Percentiles rank a stretch among this genome's conserved stretches.
Conservation (phyloP, 2,797 vertebrate genomes). For the Sparidentex hasta region DNA sequence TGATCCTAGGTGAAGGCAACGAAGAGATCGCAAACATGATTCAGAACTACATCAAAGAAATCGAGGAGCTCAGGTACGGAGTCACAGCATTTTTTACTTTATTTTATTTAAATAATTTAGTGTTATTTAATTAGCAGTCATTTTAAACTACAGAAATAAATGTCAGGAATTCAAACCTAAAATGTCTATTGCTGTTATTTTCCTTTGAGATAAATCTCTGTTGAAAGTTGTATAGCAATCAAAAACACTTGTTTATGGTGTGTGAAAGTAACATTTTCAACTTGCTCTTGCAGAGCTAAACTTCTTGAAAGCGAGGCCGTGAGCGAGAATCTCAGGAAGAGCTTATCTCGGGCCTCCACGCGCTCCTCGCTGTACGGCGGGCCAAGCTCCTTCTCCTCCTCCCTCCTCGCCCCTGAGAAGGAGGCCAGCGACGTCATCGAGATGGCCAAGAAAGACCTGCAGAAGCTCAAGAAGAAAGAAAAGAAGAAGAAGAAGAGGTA, state of each 20-base stretch:
- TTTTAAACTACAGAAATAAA: not conserved
- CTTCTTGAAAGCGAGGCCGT: constrained; percentile 96
- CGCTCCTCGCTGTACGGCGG: constrained; percentile 89
- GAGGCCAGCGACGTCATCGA: constrained; percentile 95
- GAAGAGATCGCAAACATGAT: constrained; percentile 99
- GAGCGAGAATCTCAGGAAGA: constrained; percentile 94
- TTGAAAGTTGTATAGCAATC: not conserved
- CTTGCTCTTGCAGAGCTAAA: constrained; percentile 87
- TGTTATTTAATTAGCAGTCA: not conserved
- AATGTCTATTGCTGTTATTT: not conserved
- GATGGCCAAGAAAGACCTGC: constrained; percentile 95
- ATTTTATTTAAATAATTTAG: not conserved
- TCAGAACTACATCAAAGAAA: constrained; percentile 98
- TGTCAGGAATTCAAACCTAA: not conserved
- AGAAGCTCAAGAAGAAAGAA: constrained; percentile 96
- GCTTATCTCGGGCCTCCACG: constrained; percentile 90
- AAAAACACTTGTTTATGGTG: not conserved
- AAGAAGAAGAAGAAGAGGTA: constrained; percentile 98
- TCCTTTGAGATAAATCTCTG: not conserved
- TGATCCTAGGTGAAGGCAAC: constrained; percentile 91
- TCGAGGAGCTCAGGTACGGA: constrained; percentile 95
- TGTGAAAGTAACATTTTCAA: not conserved
- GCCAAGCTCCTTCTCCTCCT: constrained; percentile 84
- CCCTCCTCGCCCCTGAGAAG: constrained; percentile 89
- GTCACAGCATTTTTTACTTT: not conserved